Conservation (phyloP, 1,140 invertebrate genomes). For the Apis florea region DNA sequence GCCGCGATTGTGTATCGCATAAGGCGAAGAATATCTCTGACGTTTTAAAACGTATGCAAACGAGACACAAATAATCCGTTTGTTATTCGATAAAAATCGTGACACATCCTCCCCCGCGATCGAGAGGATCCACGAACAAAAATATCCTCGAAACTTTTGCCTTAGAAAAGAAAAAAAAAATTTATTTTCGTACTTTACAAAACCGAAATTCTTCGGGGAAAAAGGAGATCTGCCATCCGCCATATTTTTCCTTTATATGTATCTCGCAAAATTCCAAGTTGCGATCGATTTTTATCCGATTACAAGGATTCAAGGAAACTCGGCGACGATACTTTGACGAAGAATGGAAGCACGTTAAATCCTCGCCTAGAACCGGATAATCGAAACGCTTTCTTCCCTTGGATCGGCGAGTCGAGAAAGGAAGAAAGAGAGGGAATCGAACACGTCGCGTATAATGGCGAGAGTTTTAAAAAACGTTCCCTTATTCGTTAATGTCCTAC, state of each 20-base stretch:
- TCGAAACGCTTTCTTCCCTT: not conserved
- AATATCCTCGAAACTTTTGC: not conserved
- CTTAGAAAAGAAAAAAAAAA: not conserved
- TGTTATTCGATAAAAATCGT: not conserved
- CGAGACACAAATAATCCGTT: not conserved
- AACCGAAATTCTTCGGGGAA: not conserved
- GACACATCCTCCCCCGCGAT: not conserved
- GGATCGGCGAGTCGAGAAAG: not conserved
- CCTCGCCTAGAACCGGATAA: not conserved
- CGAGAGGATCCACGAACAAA: too few relatives aligned
- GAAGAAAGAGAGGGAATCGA: not conserved
- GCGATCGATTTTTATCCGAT: too few relatives aligned
- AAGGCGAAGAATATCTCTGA: too few relatives aligned
- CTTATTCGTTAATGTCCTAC: not conserved
- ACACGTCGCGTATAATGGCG: not conserved
- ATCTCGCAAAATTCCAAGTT: too few relatives aligned
- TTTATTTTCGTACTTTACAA: not conserved
- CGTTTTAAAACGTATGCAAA: too few relatives aligned
- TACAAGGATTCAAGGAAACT: not conserved
- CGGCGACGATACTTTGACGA: too few relatives aligned
- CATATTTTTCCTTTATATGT: not conserved
- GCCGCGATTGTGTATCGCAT: not conserved
- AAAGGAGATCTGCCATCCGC: not conserved
- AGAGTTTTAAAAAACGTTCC: conserved; percentile 5
- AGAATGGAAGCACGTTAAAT: not conserved